Percentiles rank a stretch among this genome's conserved stretches.
phyloP scores from a whole-genome alignment of 2,113 vertebrate genomes.

The Psittacula cyanocephala region DNA sequence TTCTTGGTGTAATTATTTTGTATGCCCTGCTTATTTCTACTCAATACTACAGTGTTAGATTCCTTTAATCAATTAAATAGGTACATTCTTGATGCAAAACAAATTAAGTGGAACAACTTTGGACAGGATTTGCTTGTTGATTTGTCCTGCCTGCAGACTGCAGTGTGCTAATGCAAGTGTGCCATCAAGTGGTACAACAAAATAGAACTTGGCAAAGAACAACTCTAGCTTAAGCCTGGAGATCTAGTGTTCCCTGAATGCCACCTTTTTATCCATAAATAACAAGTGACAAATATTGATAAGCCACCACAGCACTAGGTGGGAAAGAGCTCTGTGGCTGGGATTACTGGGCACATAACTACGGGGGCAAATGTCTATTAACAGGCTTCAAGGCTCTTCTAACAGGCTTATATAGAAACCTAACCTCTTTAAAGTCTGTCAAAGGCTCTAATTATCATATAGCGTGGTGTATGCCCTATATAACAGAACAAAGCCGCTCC shows the following conservation, averaged over 20 bases:
- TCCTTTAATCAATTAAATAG: constrained; percentile 43
- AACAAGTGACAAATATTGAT: neutral
- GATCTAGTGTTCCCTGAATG: neutral
- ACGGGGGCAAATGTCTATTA: neutral
- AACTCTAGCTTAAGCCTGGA: neutral
- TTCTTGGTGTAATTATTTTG: constrained; percentile 12
- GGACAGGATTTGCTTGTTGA: neutral
- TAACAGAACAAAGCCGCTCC: neutral
- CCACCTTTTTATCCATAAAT: neutral
- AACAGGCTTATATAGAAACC: neutral
- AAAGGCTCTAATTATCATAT: neutral
- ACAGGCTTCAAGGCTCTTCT: neutral
- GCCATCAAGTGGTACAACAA: constrained; percentile 64
- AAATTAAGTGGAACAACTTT: constrained; percentile 21
- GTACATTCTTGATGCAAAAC: constrained; percentile 20
- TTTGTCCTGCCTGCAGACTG: neutral
- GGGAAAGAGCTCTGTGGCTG: neutral
- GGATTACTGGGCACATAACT: neutral
- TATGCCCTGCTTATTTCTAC: neutral
- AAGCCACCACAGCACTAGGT: accelerated
- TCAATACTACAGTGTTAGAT: neutral
- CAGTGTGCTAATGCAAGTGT: constrained; percentile 1
- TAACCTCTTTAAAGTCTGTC: neutral
- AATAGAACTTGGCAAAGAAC: neutral
- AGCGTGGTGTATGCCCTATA: neutral